Evolutionary conservation across 2,113 vertebrate species (phyloP).

Genomic region (Triplophysa tibetana): DNA sequence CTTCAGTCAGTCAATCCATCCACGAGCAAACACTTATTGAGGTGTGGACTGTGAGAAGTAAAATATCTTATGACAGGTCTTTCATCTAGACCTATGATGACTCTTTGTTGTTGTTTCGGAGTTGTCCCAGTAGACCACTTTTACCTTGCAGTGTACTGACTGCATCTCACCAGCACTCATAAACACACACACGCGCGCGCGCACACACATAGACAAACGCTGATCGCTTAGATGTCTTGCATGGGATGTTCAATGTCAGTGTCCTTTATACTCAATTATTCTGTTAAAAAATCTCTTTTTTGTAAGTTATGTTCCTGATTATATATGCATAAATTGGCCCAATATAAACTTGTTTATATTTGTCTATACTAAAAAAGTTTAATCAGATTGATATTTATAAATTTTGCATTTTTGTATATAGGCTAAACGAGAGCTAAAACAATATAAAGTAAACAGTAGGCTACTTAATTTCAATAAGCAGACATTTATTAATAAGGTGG

Average conservation of each 20-base stretch:
- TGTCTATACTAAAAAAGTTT: too few relatives aligned
- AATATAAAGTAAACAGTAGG: too few relatives aligned
- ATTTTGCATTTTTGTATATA: too few relatives aligned
- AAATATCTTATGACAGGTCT: constrained; percentile 70
- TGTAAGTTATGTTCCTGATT: not conserved
- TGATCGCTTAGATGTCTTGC: constrained; percentile 38
- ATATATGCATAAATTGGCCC: not conserved
- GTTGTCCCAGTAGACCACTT: constrained; percentile 68
- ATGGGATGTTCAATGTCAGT: constrained; percentile 50
- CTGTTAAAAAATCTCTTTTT: constrained; percentile 36
- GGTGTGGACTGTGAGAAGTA: constrained; percentile 60
- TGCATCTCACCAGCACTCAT: constrained; percentile 62
- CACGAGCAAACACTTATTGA: constrained; percentile 25
- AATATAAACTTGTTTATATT: too few relatives aligned
- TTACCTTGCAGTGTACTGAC: constrained; percentile 66
- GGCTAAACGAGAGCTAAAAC: too few relatives aligned
- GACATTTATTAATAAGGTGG: not conserved
- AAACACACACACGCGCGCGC: constrained; percentile 42
- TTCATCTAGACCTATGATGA: constrained; percentile 70
- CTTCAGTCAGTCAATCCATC: constrained; percentile 59
- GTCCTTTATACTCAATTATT: constrained; percentile 41
- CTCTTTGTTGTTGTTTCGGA: constrained; percentile 75
- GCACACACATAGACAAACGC: constrained; percentile 29
- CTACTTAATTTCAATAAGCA: not conserved
- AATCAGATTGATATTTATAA: too few relatives aligned